Base-by-base conservation (phyloP, 2,797 vertebrate genomes). In the Syncerus caffer region DNA sequence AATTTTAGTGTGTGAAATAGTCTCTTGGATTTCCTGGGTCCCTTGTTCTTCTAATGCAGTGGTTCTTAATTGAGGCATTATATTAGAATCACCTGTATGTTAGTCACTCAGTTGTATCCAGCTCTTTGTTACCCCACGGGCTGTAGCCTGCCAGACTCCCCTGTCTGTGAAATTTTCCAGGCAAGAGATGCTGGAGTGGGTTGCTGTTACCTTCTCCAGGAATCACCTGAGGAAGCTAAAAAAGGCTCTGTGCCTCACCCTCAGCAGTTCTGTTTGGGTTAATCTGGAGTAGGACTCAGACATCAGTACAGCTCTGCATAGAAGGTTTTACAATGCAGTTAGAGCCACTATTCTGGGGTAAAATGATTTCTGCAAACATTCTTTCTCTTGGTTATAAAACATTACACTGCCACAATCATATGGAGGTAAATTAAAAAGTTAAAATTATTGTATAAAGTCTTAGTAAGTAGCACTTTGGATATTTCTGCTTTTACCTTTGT, bases 401-500 rank as follows among this genome's bases (percentile, higher is more conserved):
- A 74, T 64, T 74, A 92, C 13, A 87, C 71, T 51, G 80, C 76
- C 60, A 88, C 25, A 53, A 3, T 89, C 79, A 51, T 93, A 42
- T 85, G 84, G 83, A 92, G 83, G 29, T 71, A 57, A 53, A 21
- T 86, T 90, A 91, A 84, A 95, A 97, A 50, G 21, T 94, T 92
- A 79, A 92, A 95, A 53, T 96, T 47, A 13, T 60, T 45, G 57
- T 95, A 74, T 88, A 74, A 92, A 92, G 27, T 86, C 38, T 95
- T 93, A 84, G 94, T 58, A 55, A 51, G 45, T 95, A 71, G 45
- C 31, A 47, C 12, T 90, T 91, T 80, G 55, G 88, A 34, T 96
- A 84, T 96, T 92, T 93, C 23, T 91, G 62, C 83, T 91, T 97
- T 96, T 96, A 93, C 76, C 38, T 95, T 92, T 95, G 60, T 92